Evolutionary conservation across 2,888 invertebrate species (phyloP).

Genomic region (Dorcus parallelipipedus): DNA sequence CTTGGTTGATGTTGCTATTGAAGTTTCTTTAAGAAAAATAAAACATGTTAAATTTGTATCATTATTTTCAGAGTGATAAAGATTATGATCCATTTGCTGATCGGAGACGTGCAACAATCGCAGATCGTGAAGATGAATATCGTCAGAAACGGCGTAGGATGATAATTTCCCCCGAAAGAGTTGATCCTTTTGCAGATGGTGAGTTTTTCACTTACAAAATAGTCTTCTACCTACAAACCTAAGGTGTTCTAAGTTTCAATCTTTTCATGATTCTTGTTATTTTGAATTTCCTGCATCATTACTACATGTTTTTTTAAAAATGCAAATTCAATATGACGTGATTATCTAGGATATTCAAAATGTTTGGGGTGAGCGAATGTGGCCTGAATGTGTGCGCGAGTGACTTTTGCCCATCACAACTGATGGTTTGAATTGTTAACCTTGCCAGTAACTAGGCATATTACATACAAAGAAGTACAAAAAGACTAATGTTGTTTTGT

Average conservation of each 20-base stretch:
- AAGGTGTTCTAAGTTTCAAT: too few relatives aligned
- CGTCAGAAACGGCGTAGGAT: slow-evolving; percentile 81
- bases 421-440: slow-evolving; percentile 15
- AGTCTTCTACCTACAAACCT: too few relatives aligned
- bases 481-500: slow-evolving; percentile 37
- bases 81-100: slow-evolving; percentile 95
- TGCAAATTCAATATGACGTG: not conserved
- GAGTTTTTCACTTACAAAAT: slow-evolving; percentile 43
- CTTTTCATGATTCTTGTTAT: not conserved
- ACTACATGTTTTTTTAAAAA: not conserved
- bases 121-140: slow-evolving; percentile 97
- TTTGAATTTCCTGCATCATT: slow-evolving; percentile 12
- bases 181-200: slow-evolving; percentile 98
- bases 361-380: slow-evolving; percentile 42
- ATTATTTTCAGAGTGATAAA: slow-evolving; percentile 68
- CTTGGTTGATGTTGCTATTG: too few relatives aligned
- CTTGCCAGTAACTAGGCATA: slow-evolving; percentile 13
- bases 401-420: slow-evolving; percentile 10
- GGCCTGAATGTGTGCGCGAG: slow-evolving; percentile 29
- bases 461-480: slow-evolving; percentile 20
- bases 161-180: slow-evolving; percentile 95
- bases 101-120: slow-evolving; percentile 85
- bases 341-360: slow-evolving; percentile 13
- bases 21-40: not conserved
- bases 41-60: not conserved